A percentile compares a stretch with the other conserved stretches of the same genome.
These are phyloP conservation scores for Phortica magna DNA, from an alignment of 2,888 invertebrate species.

Conservation along the genomic window DNA sequence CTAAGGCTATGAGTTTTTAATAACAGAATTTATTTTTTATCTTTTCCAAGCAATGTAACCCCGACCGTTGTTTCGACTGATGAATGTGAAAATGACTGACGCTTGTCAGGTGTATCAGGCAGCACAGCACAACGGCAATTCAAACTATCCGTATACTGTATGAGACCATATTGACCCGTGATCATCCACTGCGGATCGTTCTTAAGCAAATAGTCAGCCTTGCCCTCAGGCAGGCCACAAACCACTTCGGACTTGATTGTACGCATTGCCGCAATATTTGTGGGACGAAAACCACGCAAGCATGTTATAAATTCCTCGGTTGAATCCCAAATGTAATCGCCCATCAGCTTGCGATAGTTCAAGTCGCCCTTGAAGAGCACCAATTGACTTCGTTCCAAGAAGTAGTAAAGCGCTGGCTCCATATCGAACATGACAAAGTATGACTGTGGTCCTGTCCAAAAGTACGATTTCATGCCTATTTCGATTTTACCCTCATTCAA, in stretches of 20 bases:
- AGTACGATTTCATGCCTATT: constrained; percentile 81
- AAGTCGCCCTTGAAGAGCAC: constrained; percentile 95
- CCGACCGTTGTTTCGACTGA: too few relatives aligned
- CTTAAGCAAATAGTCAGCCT: constrained; percentile 80
- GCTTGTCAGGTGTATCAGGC: neutral
- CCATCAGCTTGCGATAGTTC: constrained; percentile 95
- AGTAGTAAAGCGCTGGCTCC: constrained; percentile 84
- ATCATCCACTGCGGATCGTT: constrained; percentile 87
- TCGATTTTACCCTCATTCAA: constrained; percentile 78
- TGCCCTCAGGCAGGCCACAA: constrained; percentile 85
- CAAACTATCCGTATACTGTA: constrained; percentile 80
- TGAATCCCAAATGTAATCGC: constrained; percentile 90
- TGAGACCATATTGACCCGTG: constrained; percentile 89
- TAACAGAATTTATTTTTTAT: too few relatives aligned
- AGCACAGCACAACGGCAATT: constrained; percentile 51
- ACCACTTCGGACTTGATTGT: constrained; percentile 94
- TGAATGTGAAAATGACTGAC: neutral
- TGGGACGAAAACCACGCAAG: constrained; percentile 85
- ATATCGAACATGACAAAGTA: constrained; percentile 86
- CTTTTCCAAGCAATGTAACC: too few relatives aligned
- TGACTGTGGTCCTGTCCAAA: constrained; percentile 92
- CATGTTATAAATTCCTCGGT: constrained; percentile 82
- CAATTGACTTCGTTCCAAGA: constrained; percentile 83
- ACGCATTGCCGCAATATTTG: constrained; percentile 89
- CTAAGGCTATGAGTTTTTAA: too few relatives aligned